Evolutionary conservation across 2,888 invertebrate genomes (phyloP), one percentile per base, ranked within the genome.

Genomic region (Electrophaes corylata): DNA sequence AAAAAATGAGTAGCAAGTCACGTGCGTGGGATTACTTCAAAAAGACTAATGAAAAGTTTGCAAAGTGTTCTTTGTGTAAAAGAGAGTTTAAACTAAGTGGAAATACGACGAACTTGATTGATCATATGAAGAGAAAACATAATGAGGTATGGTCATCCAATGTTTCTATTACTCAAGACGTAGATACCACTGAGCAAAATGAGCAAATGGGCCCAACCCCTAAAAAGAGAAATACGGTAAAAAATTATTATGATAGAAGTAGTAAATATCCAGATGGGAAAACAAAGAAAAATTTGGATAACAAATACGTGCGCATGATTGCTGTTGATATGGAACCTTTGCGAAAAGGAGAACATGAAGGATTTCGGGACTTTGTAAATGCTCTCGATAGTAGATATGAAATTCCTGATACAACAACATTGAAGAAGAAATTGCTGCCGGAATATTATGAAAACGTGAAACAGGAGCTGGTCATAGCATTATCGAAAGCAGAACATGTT

Each of bases 291-390:
- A 35, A 35, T 35, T 31, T 31, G 31, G 31, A 31, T 31, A 31
- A 31, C 6, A 31, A 31, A 31, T 31, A 10, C 31, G 31, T 31
- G 31, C 37, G 45, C 26, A 53, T 53, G 53, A 31, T 53, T 16
- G 53, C 53, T 31, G 10, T 39, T 29, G 53, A 54, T 26, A 54
- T 54, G 53, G 19, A 54, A 40, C 53, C 53, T 18, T 41, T 54
- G 26, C 29, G 45, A 3, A 35, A 35, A 35, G 33, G 33, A 35
- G 12, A 35, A 35, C 12, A 35, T 35, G 3, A 12, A 11, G 31
- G 31, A 31, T 31, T 31, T 31, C 31, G 31, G 31, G 31, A 11
- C 11, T 31, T 31, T 31, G 31, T 53, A 33, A 43, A 35, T 37
- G 46, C 33, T 20, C 10, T 54, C 12, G 46, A 47, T 29, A 16